These are phyloP conservation scores for Eulemur macaco DNA, from an alignment of 2,113 vertebrate species.

Conservation along the genomic window DNA sequence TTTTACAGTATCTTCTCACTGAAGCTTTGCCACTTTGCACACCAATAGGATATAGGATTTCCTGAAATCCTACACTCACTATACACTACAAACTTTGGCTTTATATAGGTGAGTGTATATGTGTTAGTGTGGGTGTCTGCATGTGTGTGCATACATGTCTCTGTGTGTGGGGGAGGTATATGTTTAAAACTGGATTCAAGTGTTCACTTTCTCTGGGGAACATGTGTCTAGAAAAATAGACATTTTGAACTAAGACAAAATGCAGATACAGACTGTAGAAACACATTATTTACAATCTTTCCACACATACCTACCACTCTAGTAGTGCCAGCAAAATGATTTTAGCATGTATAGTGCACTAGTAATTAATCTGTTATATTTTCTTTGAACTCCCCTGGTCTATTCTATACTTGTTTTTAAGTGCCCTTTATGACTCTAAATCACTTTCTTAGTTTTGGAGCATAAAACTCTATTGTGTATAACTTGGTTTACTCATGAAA, in stretches of 20 bases:
- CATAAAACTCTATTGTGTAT: conserved; percentile 61
- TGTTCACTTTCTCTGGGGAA: neutral
- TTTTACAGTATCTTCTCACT: neutral
- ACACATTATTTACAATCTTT: conserved; percentile 29
- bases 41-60: neutral
- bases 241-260: conserved; percentile 46
- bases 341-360: neutral
- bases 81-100: neutral
- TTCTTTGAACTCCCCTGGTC: conserved; percentile 15
- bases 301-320: neutral
- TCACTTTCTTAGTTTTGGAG: conserved; percentile 55
- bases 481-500: conserved; percentile 63
- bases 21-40: neutral
- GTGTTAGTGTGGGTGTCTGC: neutral
- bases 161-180: neutral
- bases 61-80: neutral
- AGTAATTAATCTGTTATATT: conserved; percentile 56
- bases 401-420: neutral
- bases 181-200: conserved; percentile 49
- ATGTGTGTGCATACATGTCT: neutral
- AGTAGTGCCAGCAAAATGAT: conserved; percentile 31
- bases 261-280: neutral
- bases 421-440: conserved; percentile 55
- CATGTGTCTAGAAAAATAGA: neutral
- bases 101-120: neutral